Conservation (phyloP, 2,113 vertebrate species). For the Corythornis vintsioides region DNA sequence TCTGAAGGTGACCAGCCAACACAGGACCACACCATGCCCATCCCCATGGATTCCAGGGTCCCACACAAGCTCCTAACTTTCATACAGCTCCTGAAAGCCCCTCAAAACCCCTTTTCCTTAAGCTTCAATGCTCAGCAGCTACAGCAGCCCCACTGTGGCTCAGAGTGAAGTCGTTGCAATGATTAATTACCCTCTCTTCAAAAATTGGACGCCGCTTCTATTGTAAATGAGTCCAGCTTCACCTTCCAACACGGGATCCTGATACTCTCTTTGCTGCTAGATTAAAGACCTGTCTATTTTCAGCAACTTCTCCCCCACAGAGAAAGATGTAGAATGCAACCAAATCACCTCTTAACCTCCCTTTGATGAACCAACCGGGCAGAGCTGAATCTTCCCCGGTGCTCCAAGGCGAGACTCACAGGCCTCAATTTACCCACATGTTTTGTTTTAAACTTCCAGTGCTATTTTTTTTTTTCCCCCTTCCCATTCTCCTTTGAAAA, state of each 20-base stretch:
- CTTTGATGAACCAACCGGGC: background rate
- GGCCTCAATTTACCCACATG: background rate
- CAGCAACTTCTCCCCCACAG: background rate
- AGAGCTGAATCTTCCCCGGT: background rate
- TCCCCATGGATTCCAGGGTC: background rate
- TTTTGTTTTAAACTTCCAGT: background rate
- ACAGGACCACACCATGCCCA: fast-evolving
- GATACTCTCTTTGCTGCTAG: background rate
- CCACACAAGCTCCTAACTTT: background rate
- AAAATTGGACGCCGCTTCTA: background rate
- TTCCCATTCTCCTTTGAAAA: background rate
- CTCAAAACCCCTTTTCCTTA: background rate
- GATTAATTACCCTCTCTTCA: slow-evolving; percentile 45
- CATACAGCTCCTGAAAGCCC: background rate
- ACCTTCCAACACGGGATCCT: background rate
- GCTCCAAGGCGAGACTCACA: background rate
- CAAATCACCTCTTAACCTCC: slow-evolving; percentile 16
- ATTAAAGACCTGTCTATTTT: slow-evolving; percentile 35
- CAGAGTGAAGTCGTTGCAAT: background rate
- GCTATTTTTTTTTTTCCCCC: background rate
- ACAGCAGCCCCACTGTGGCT: background rate
- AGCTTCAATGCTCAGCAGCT: background rate
- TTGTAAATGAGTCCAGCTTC: slow-evolving; percentile 42
- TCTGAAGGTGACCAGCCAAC: background rate
- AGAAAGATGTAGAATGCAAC: background rate